A percentile compares a stretch with the other conserved stretches of the same genome.
Conservation (phyloP, 2,113 vertebrate species). For the Paedocypris sp. region DNA sequence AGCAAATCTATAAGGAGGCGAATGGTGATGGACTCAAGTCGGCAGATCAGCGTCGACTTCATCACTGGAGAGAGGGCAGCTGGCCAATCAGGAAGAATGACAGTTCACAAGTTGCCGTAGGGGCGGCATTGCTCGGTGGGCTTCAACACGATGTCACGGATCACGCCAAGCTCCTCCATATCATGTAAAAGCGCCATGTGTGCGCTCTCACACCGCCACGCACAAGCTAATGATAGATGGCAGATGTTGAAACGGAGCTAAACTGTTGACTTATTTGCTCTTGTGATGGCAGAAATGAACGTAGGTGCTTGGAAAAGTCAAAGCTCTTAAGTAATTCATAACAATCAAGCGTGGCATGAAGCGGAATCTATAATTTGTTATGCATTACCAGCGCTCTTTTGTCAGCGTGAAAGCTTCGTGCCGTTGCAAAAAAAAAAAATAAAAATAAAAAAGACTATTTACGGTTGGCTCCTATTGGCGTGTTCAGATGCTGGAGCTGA, state of each 20-base stretch:
- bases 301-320: constrained; percentile 34
- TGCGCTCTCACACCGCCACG: not conserved
- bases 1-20: not conserved
- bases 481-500: not conserved
- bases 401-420: not conserved
- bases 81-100: constrained; percentile 27
- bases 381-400: constrained; percentile 7
- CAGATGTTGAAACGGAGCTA: constrained; percentile 37
- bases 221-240: constrained; percentile 44
- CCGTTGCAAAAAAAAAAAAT: constrained; percentile 1
- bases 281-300: constrained; percentile 32
- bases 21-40: not conserved
- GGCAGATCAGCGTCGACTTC: constrained; percentile 2
- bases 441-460: constrained; percentile 5
- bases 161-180: constrained; percentile 22
- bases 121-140: constrained; percentile 42
- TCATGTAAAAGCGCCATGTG: constrained; percentile 1
- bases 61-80: constrained; percentile 12
- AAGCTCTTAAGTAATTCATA: constrained; percentile 7
- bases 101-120: constrained; percentile 41
- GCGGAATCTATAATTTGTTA: constrained; percentile 7
- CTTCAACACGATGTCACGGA: constrained; percentile 38
- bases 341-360: constrained; percentile 6
- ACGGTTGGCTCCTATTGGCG: not conserved
- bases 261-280: constrained; percentile 43